Conservation (phyloP, 2,113 vertebrate genomes). For the Tragelaphus scriptus region DNA sequence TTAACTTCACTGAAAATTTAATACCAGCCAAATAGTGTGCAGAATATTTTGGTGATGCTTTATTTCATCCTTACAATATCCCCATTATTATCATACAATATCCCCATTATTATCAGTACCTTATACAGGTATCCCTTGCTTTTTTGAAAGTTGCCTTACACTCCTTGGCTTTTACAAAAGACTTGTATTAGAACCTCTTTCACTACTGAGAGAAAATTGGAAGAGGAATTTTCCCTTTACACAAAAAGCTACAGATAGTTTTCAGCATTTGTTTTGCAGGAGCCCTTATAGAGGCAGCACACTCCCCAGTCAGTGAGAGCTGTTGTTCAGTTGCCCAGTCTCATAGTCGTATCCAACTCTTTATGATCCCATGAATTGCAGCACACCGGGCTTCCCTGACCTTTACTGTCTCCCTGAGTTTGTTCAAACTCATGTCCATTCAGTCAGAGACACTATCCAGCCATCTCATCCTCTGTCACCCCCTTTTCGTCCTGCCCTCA, state of each 20-base stretch:
- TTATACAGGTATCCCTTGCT: neutral
- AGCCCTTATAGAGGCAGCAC: neutral
- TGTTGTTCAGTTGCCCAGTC: neutral
- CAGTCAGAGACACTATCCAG: neutral
- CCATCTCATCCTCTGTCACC: neutral
- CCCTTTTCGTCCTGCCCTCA: neutral
- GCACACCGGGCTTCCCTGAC: neutral
- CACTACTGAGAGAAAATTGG: neutral
- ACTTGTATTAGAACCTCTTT: neutral
- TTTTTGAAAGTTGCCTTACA: neutral
- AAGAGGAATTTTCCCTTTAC: neutral
- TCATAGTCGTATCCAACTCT: rapidly evolving
- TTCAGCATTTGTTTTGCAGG: neutral
- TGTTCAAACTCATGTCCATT: neutral
- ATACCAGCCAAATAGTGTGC: neutral
- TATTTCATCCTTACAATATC: neutral
- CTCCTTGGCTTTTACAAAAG: neutral
- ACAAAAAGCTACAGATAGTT: neutral
- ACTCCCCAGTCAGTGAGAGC: neutral
- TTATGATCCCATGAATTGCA: neutral
- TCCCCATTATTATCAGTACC: neutral
- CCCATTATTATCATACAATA: neutral
- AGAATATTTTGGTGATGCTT: neutral
- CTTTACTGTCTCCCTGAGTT: neutral
- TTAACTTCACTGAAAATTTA: neutral